Percentiles rank a stretch among this genome's conserved stretches.
Conservation (phyloP, 2,113 vertebrate species). For the Blennius ocellaris region DNA sequence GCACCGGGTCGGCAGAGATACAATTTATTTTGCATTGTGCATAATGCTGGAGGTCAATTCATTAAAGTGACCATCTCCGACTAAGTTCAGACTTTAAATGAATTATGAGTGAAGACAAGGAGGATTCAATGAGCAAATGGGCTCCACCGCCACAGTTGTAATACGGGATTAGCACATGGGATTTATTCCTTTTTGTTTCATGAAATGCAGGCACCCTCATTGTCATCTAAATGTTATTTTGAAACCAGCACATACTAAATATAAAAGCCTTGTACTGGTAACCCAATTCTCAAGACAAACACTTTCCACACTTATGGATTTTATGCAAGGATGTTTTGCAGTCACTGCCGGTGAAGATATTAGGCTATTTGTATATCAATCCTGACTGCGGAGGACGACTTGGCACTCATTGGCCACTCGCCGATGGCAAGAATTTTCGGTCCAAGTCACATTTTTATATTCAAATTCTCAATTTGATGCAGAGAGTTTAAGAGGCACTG, state of each 20-base stretch:
- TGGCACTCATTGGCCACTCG: not conserved
- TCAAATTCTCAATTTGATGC: conserved; percentile 5
- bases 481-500: conserved; percentile 13
- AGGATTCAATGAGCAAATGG: not conserved
- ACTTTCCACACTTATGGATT: not conserved
- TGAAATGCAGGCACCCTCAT: not conserved
- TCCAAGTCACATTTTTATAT: conserved; percentile 10
- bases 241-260: conserved; percentile 3
- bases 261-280: not conserved
- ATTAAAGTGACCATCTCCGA: not conserved
- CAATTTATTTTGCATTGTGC: conserved; percentile 17
- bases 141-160: not conserved
- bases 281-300: not conserved
- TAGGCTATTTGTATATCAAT: conserved; percentile 6
- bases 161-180: not conserved
- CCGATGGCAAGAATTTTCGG: conserved; percentile 1
- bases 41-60: conserved; percentile 35
- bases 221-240: not conserved
- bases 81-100: conserved; percentile 26
- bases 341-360: not conserved
- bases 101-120: conserved; percentile 14
- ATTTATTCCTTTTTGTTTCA: conserved; percentile 12
- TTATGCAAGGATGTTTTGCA: conserved; percentile 5
- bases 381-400: conserved; percentile 14
- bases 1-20: conserved; percentile 7